Evolutionary conservation across 2,113 vertebrate genomes (phyloP).

Genomic region (Rhinolophus ferrumequinum): DNA sequence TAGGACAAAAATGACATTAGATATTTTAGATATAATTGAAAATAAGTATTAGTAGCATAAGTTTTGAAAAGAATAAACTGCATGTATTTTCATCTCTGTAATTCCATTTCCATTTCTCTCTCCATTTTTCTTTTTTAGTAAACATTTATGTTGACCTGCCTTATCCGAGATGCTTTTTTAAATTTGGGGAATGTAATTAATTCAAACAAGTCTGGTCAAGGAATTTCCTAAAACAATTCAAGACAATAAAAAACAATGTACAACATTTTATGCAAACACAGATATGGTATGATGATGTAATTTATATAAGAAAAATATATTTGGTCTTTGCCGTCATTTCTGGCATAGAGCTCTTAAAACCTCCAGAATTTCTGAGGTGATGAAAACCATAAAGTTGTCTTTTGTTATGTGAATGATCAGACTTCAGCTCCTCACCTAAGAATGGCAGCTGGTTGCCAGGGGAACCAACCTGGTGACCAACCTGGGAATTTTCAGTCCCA

Average conservation of each 20-base stretch:
- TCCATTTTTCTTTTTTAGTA: background rate
- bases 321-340: background rate
- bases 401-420: background rate
- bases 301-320: background rate
- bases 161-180: background rate
- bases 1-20: background rate
- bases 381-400: background rate
- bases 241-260: background rate
- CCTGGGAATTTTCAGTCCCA: background rate
- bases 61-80: background rate
- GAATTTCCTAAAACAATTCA: background rate
- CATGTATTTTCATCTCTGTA: background rate
- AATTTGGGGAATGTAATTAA: background rate
- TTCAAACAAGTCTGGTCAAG: background rate
- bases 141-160: background rate
- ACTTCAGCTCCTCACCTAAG: background rate
- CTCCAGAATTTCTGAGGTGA: background rate
- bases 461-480: background rate
- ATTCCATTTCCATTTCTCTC: background rate
- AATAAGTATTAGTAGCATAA: background rate
- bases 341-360: background rate
- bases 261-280: background rate
- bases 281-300: background rate
- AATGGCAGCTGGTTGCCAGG: background rate
- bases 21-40: background rate